Base-by-base conservation (phyloP, 23 tunicate species). In the Aplidium turbinatum region DNA sequence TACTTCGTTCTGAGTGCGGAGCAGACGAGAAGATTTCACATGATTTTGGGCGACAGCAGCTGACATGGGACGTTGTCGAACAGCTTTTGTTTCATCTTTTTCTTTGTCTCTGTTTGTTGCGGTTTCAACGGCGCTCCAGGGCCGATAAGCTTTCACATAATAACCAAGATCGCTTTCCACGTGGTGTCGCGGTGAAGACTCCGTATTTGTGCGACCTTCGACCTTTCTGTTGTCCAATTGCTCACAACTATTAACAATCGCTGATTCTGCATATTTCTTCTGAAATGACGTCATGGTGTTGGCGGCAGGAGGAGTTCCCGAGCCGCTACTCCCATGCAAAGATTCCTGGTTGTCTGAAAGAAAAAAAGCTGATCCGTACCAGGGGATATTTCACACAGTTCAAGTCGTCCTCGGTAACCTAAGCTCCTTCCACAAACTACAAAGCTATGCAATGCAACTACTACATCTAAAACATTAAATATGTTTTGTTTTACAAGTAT, bases 291-390 rank as follows among this genome's bases (percentile, higher is more conserved):
- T 80, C 77, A 80, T 69, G 54, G 24, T 42, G 47, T 23, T 22
- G 4, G 73, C 40, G 27, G 55, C 70, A 5, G 84, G 89, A 33
- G 97, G 83, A 47, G 75, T 64, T 50, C 77, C 76, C 19, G 89
- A 78, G 23, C 76, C 64, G 69, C 73, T 77, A 51, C 89, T 90
- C 0, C 97, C 97, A 63, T 90, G 97, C 38, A 90, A 33, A 6
- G 97, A 90, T 26, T 90, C 97, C 51, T 81, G 87, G 32, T 79
- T 87, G 42, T 81, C 87, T 35, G 64, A 60, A 53, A 29, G 57
- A 63, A 39, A 16, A 38, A n/a, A n/a, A n/a, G n/a, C n/a, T n/a
- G n/a, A n/a, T n/a, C n/a, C n/a, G n/a, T n/a, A n/a, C n/a, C n/a
- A n/a, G n/a, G n/a, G n/a, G n/a, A n/a, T n/a, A n/a, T n/a, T n/a